These are phyloP conservation scores for Speoplatyrhinus poulsoni DNA, from an alignment of 2,113 vertebrate genomes.

Conservation along the genomic window DNA sequence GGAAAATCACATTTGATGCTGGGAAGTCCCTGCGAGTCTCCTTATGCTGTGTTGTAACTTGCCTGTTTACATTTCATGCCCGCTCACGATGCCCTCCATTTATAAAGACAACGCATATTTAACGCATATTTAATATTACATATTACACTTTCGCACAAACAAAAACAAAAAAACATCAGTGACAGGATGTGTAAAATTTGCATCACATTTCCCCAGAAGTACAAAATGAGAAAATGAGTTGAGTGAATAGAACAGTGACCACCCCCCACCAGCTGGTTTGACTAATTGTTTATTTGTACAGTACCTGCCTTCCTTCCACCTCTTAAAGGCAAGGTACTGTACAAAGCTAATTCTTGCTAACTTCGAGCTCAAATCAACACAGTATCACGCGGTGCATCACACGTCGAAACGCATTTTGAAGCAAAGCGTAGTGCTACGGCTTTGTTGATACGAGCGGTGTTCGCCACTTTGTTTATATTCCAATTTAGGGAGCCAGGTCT, in stretches of 20 bases:
- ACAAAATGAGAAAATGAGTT: slow-evolving; percentile 2
- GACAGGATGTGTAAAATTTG: slow-evolving; percentile 19
- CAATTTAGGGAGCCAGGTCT: too few relatives aligned
- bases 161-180: slow-evolving; percentile 9
- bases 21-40: slow-evolving; percentile 54
- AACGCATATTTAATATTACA: slow-evolving; percentile 10
- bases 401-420: too few relatives aligned
- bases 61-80: slow-evolving; percentile 27
- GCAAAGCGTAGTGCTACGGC: too few relatives aligned
- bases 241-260: not conserved
- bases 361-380: too few relatives aligned
- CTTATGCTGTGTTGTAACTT: slow-evolving; percentile 48
- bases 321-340: not conserved
- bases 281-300: not conserved
- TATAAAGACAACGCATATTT: slow-evolving; percentile 39
- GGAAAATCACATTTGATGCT: slow-evolving; percentile 39
- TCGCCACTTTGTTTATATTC: too few relatives aligned
- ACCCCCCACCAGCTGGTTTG: too few relatives aligned
- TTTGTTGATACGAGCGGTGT: too few relatives aligned
- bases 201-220: slow-evolving; percentile 1
- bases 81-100: slow-evolving; percentile 24
- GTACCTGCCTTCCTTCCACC: not conserved
- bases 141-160: slow-evolving; percentile 32
- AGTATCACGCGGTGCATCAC: too few relatives aligned
- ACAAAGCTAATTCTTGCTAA: too few relatives aligned